phyloP scores from a whole-genome alignment of 2,888 invertebrate species.

The Microplitis deprimator region DNA sequence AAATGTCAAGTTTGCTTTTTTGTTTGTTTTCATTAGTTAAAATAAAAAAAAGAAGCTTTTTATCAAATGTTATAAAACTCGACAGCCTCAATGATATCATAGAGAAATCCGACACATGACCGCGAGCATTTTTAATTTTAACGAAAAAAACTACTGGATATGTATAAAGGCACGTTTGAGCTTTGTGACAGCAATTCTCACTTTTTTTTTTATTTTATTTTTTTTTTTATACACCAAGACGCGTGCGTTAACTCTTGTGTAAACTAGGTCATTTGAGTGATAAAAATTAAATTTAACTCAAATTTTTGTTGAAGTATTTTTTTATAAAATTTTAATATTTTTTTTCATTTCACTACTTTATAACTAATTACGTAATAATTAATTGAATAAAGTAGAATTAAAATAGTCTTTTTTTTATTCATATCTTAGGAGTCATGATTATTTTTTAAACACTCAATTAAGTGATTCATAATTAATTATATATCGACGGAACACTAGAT shows the following conservation, averaged over 20 bases:
- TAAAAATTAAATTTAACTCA: neutral
- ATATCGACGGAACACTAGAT: no score
- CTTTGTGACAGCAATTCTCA: neutral
- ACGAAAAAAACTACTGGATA: neutral
- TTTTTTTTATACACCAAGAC: neutral
- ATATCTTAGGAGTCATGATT: no score
- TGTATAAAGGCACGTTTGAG: neutral
- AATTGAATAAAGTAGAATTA: no score
- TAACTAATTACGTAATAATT: no score
- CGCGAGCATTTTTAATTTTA: slow-evolving; percentile 1
- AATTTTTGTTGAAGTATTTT: neutral
- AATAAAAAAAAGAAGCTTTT: neutral
- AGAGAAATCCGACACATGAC: neutral
- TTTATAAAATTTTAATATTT: no score
- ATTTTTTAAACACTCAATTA: no score
- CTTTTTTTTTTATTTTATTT: neutral
- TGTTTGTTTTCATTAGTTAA: neutral
- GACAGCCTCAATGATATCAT: neutral
- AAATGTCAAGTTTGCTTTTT: neutral
- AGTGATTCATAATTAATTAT: no score
- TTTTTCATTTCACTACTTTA: no score
- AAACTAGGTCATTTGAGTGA: neutral
- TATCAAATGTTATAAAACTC: neutral
- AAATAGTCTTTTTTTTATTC: no score
- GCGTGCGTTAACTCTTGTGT: neutral